Percentiles rank a stretch among this genome's conserved stretches.
Conservation (phyloP, 2,797 vertebrate species). For the Brachyrhaphis roseni region DNA sequence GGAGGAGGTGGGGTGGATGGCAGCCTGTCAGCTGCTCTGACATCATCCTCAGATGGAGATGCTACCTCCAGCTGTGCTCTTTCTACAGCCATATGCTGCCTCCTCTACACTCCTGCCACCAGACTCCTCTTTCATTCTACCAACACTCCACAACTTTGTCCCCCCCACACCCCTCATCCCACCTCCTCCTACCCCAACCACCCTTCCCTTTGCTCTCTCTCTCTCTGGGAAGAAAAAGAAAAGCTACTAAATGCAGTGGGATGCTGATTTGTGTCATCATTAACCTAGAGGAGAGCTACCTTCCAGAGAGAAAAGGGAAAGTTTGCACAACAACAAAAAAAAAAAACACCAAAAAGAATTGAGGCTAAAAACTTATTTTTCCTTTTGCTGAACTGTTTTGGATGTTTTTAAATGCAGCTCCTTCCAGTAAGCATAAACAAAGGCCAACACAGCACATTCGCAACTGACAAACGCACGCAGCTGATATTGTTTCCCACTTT, state of each 20-base stretch:
- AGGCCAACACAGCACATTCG: slow-evolving; percentile 81
- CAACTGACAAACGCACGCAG: slow-evolving; percentile 85
- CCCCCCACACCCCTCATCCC: slow-evolving; percentile 79
- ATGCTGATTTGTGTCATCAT: slow-evolving; percentile 66
- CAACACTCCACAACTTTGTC: slow-evolving; percentile 89
- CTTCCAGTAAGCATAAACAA: slow-evolving; percentile 82
- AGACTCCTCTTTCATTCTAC: slow-evolving; percentile 98
- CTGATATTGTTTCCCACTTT: slow-evolving; percentile 87
- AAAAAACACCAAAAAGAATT: slow-evolving; percentile 3
- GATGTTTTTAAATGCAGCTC: slow-evolving; percentile 26
- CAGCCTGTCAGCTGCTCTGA: slow-evolving; percentile 99
- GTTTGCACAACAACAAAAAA: slow-evolving; percentile 30
- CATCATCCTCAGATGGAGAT: slow-evolving; percentile 99
- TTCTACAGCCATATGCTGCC: slow-evolving; percentile 99
- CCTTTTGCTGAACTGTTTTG: slow-evolving; percentile 21
- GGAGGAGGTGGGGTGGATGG: slow-evolving; percentile 88
- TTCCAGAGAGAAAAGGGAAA: slow-evolving; percentile 51
- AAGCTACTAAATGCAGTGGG: slow-evolving; percentile 69
- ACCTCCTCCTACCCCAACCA: slow-evolving; percentile 84
- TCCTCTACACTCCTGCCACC: slow-evolving; percentile 99
- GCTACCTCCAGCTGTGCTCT: slow-evolving; percentile 99
- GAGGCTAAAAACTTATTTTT: slow-evolving; percentile 32
- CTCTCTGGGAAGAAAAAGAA: slow-evolving; percentile 45
- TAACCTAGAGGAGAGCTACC: slow-evolving; percentile 28
- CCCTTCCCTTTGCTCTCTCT: slow-evolving; percentile 32